Evolutionary conservation across 2,888 invertebrate genomes (phyloP).

Genomic region (Microctonus hyperodae): DNA sequence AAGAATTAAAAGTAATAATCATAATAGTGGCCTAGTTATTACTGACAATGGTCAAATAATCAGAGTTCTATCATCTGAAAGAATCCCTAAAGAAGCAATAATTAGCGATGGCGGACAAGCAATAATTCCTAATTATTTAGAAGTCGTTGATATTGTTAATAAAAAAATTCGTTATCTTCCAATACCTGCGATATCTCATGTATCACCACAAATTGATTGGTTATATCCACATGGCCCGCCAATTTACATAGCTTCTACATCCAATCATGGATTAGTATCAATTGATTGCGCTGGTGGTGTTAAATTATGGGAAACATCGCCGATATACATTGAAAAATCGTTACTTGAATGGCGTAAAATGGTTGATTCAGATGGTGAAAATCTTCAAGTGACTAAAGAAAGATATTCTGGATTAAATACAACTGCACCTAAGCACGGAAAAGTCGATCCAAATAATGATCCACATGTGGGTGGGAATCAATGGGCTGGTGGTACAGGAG

Average conservation of each 20-base stretch:
- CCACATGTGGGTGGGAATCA: constrained; percentile 97
- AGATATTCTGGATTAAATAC: constrained; percentile 73
- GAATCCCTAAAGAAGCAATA: constrained; percentile 46
- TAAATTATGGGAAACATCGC: constrained; percentile 67
- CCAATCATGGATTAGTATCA: constrained; percentile 65
- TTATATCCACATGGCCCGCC: constrained; percentile 62
- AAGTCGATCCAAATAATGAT: constrained; percentile 85
- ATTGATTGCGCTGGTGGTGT: constrained; percentile 68
- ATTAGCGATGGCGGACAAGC: constrained; percentile 37
- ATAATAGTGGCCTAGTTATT: constrained; percentile 47
- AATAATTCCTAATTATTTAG: constrained; percentile 62
- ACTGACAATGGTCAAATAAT: constrained; percentile 53
- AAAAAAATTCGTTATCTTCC: constrained; percentile 66
- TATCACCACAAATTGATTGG: constrained; percentile 64
- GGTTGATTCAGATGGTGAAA: constrained; percentile 62
- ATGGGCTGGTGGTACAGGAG: constrained; percentile 96
- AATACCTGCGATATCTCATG: constrained; percentile 62
- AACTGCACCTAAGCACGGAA: constrained; percentile 88
- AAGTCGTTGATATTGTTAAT: constrained; percentile 65
- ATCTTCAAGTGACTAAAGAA: constrained; percentile 78
- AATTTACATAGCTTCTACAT: constrained; percentile 61
- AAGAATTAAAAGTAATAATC: constrained; percentile 29
- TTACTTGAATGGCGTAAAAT: constrained; percentile 64
- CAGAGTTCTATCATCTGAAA: constrained; percentile 46
- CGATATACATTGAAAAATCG: constrained; percentile 60